Evolutionary conservation across 2,113 vertebrate species (phyloP).

Genomic region (Scomber japonicus): DNA sequence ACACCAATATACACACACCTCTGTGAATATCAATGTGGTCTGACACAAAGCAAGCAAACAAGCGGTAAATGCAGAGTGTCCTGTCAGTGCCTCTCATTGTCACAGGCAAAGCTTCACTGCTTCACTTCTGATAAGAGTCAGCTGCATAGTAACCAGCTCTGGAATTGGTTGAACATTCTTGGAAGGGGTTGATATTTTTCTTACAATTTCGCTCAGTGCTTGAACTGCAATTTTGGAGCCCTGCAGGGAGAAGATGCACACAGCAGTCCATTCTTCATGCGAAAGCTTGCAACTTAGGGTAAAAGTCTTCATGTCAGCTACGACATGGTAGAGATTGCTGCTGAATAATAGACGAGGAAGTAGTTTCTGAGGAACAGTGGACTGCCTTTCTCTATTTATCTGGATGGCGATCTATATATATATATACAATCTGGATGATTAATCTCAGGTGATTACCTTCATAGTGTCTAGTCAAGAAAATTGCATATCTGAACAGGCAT

Average conservation of each 20-base stretch:
- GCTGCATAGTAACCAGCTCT: slow-evolving; percentile 39
- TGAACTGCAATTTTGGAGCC: background rate
- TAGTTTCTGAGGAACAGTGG: slow-evolving; percentile 56
- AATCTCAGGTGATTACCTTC: slow-evolving; percentile 75
- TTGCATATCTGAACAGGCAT: slow-evolving; percentile 41
- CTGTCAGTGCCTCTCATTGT: slow-evolving; percentile 77
- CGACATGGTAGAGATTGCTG: slow-evolving; percentile 50
- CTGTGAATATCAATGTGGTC: slow-evolving; percentile 71
- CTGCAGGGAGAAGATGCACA: slow-evolving; percentile 25
- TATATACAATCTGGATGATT: slow-evolving; percentile 36
- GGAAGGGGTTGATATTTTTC: slow-evolving; percentile 29
- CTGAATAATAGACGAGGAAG: slow-evolving; percentile 74
- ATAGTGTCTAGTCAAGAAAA: slow-evolving; percentile 52
- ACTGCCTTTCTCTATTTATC: slow-evolving; percentile 61
- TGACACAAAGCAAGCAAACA: slow-evolving; percentile 72
- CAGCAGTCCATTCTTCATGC: slow-evolving; percentile 33
- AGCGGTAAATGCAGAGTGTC: slow-evolving; percentile 74
- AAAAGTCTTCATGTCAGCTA: slow-evolving; percentile 65
- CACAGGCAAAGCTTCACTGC: slow-evolving; percentile 63
- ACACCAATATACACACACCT: slow-evolving; percentile 16
- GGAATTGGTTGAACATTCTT: slow-evolving; percentile 38
- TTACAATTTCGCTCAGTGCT: slow-evolving; percentile 19
- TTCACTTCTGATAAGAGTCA: slow-evolving; percentile 48
- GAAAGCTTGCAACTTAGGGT: slow-evolving; percentile 39
- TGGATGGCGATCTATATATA: background rate